Percentiles rank a stretch among this genome's conserved stretches.
These are phyloP conservation scores for Eurois occulta DNA, from an alignment of 2,888 invertebrate genomes.

Conservation along the genomic window DNA sequence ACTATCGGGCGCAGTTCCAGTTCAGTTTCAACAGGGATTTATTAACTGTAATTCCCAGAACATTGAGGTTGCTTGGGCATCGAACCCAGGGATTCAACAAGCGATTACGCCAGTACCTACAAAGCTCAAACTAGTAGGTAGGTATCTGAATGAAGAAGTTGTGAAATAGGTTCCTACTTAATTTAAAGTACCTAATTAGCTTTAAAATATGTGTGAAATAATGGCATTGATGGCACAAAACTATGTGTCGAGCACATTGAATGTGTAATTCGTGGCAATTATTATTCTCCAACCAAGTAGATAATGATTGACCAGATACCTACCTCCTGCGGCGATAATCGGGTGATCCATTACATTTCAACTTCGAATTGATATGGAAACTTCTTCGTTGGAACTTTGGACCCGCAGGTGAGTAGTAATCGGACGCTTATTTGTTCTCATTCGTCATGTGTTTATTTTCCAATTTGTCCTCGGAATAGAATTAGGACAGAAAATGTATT, in stretches of 20 bases:
- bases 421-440: not conserved
- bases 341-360: constrained; percentile 22
- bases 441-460: not conserved
- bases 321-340: constrained; percentile 36
- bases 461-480: not conserved
- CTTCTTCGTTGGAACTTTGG: not conserved
- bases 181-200: not conserved
- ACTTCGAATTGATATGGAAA: constrained; percentile 25
- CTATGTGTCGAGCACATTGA: not conserved
- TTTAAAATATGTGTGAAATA: constrained; percentile 14
- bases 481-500: constrained; percentile 3
- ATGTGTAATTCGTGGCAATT: constrained; percentile 10
- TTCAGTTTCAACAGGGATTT: constrained; percentile 16
- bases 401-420: constrained; percentile 1
- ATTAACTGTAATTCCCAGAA: not conserved
- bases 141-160: not conserved
- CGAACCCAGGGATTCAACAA: constrained; percentile 2
- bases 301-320: constrained; percentile 19
- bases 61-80: constrained; percentile 5
- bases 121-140: not conserved
- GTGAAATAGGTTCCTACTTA: too few species aligned
- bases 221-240: not conserved
- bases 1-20: constrained; percentile 9
- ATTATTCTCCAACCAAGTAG: constrained; percentile 12
- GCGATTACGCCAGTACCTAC: not conserved